Evolutionary conservation across 2,888 invertebrate genomes (phyloP), one percentile per base, ranked within the genome.

Genomic region (Crematogaster levior): DNA sequence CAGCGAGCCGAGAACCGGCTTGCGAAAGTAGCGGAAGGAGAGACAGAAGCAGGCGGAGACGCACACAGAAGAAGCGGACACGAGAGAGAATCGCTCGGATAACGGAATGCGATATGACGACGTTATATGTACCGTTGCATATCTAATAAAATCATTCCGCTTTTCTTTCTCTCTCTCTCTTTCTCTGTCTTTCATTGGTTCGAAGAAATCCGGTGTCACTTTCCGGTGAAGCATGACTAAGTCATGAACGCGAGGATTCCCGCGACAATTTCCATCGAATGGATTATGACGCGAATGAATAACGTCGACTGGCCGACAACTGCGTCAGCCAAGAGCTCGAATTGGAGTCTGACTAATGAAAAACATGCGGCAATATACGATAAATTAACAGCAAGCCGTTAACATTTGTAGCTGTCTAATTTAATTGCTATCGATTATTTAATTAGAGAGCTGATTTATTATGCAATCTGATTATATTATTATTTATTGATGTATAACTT

Each of bases 91-190:
- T 66, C 46, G 30, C n/a, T 43, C 65, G 27, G 12, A 3, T 66
- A 66, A 66, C 46, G 46, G 46, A 66, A 66, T 48, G 46, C 46
- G 3, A n/a, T 46, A 66, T 30, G 46, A 30, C 46, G 46, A 27
- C 27, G 65, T 43, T 27, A 66, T 66, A 66, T 43, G 46, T 66
- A 46, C 46, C 66, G 30, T 48, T 66, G 61, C 61, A 24, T 63
- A 63, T 63, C 40, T 63, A 63, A 40, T 63, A 40, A 40, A 43
- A 65, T 65, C 63, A 27, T 18, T 18, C 40, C 37, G 24, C 40
- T 21, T 27, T 27, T 27, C 15, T 65, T 21, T 37, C 37, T 37
- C 30, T 37, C 21, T 60, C 34, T 21, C 21, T 34, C 24, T 58
- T 12, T 61, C 34, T 60, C 21, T 21, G n/a, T n/a, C n/a, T n/a